These are phyloP conservation scores for Scomber scombrus DNA, from an alignment of 2,113 vertebrate genomes.

Conservation along the genomic window DNA sequence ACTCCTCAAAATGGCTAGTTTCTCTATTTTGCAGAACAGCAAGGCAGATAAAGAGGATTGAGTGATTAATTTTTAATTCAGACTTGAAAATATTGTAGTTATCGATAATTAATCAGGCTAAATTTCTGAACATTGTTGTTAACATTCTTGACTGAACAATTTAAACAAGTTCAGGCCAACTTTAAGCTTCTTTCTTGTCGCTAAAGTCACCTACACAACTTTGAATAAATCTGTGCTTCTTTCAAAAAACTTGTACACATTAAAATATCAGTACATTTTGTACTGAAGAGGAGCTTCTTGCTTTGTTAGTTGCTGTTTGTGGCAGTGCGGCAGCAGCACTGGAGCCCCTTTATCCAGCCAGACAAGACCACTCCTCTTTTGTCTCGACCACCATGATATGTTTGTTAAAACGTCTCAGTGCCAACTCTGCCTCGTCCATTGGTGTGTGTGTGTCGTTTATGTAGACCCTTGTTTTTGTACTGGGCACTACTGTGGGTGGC, in stretches of 20 bases:
- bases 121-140: too few relatives aligned
- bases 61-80: background rate
- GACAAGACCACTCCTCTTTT: constrained; percentile 28
- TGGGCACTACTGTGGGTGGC: constrained; percentile 22
- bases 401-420: constrained; percentile 15
- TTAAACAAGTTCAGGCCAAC: background rate
- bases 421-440: constrained; percentile 21
- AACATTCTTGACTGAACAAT: background rate
- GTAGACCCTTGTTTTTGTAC: constrained; percentile 62
- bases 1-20: too few relatives aligned
- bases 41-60: too few relatives aligned
- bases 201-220: background rate
- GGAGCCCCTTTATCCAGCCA: background rate
- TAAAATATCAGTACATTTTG: background rate
- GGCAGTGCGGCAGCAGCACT: constrained; percentile 11
- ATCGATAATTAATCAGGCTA: background rate
- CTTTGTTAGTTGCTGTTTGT: constrained; percentile 13
- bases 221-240: background rate
- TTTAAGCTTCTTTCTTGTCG: background rate
- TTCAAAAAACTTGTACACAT: background rate
- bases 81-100: background rate
- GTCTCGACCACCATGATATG: constrained; percentile 25
- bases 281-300: background rate
- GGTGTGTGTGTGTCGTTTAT: constrained; percentile 21
- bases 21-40: too few relatives aligned